Percentiles rank a stretch among this genome's conserved stretches.
These are phyloP conservation scores for Minunthozetes semirufus DNA, from an alignment of 2,888 invertebrate genomes.

Conservation along the genomic window DNA sequence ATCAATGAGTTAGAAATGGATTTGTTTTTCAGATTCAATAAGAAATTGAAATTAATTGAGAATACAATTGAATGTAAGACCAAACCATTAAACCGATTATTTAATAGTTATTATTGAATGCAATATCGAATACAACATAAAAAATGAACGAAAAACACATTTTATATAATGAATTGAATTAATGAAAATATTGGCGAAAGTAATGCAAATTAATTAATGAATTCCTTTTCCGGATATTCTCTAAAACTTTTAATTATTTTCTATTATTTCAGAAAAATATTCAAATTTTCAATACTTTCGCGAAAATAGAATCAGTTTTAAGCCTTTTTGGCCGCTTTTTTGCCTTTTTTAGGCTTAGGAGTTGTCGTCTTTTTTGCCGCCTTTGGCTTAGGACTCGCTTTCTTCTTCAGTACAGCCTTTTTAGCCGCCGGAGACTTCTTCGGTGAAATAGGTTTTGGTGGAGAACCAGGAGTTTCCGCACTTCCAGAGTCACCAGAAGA, in stretches of 20 bases:
- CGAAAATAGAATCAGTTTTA: background rate
- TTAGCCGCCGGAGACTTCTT: constrained; percentile 10
- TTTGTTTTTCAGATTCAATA: background rate
- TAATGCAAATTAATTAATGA: background rate
- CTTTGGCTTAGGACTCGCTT: background rate
- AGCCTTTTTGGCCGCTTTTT: constrained; percentile 15
- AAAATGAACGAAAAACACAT: background rate
- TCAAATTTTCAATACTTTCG: background rate
- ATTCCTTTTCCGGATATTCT: background rate
- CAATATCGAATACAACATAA: background rate
- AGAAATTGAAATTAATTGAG: background rate
- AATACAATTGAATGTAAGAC: background rate
- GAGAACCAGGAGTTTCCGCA: background rate
- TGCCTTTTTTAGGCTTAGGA: constrained; percentile 6
- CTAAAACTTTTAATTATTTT: background rate
- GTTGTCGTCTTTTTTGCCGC: background rate
- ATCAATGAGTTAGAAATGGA: background rate
- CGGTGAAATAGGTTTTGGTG: background rate
- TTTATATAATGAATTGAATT: constrained; percentile 8
- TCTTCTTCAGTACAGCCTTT: background rate
- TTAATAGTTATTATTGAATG: background rate
- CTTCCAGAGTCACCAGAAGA: background rate
- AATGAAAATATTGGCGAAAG: constrained; percentile 6
- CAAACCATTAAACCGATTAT: constrained; percentile 10
- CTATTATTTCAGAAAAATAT: background rate